Evolutionary conservation across 2,888 invertebrate species (phyloP).

Genomic region (Melanchra persicariae): DNA sequence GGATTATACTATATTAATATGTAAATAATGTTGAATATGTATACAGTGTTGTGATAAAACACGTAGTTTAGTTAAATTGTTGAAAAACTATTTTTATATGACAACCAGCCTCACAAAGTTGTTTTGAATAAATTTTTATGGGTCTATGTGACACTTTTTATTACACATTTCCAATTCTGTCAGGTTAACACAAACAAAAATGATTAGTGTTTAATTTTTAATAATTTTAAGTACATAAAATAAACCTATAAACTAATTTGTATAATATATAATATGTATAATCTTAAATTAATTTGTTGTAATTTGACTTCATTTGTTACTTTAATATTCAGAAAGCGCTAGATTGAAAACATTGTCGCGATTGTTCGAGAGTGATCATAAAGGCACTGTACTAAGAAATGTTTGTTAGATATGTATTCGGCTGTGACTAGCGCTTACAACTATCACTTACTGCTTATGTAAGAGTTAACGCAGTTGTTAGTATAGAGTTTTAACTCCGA

Average conservation of each 20-base stretch:
- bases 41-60: neutral
- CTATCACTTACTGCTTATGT: conserved; percentile 88
- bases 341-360: conserved; percentile 82
- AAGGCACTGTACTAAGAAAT: conserved; percentile 84
- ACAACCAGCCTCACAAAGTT: conserved; percentile 9
- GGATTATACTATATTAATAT: neutral
- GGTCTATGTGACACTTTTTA: conserved; percentile 1
- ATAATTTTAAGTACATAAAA: conserved; percentile 91
- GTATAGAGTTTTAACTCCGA: conserved; percentile 77
- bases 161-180: neutral
- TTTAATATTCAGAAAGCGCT: conserved; percentile 87
- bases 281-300: conserved; percentile 90
- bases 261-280: conserved; percentile 91
- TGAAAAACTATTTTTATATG: conserved; percentile 22
- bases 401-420: conserved; percentile 79
- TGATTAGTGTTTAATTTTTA: conserved; percentile 87
- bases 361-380: conserved; percentile 82
- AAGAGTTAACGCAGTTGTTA: conserved; percentile 87
- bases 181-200: conserved; percentile 68
- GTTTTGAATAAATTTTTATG: conserved; percentile 42
- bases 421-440: conserved; percentile 88
- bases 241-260: conserved; percentile 90
- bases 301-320: conserved; percentile 90
- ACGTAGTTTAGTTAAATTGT: neutral
- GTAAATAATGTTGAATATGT: conserved; percentile 5